Conservation (phyloP, 2,888 invertebrate genomes). For the Belgica antarctica region DNA sequence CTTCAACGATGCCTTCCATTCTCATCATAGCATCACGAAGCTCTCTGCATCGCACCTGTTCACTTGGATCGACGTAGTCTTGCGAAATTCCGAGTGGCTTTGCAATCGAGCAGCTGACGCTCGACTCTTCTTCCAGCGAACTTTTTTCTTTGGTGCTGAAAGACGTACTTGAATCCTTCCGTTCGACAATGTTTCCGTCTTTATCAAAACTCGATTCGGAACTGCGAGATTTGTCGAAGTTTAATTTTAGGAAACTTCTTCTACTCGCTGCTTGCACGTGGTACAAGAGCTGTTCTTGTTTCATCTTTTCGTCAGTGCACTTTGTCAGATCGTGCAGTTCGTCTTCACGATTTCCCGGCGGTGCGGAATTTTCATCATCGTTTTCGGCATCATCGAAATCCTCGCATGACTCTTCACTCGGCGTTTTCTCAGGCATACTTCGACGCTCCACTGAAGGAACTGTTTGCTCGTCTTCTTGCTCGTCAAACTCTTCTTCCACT, state of each 20-base stretch:
- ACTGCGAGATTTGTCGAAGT: constrained; percentile 72
- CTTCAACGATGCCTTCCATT: constrained; percentile 60
- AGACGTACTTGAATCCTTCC: constrained; percentile 57
- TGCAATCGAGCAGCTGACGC: constrained; percentile 76
- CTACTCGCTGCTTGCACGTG: constrained; percentile 55
- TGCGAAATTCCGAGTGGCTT: constrained; percentile 75
- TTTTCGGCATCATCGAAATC: constrained; percentile 64
- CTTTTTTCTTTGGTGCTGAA: constrained; percentile 61
- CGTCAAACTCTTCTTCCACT: constrained; percentile 54
- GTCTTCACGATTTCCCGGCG: constrained; percentile 57
- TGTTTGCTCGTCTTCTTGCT: constrained; percentile 49
- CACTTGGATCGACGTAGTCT: constrained; percentile 66
- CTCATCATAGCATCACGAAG: constrained; percentile 62
- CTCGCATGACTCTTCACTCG: constrained; percentile 68
- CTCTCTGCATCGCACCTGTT: constrained; percentile 57
- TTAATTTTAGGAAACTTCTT: constrained; percentile 63
- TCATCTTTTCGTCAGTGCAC: constrained; percentile 46
- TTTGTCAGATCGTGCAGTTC: constrained; percentile 48
- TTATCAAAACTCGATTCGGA: constrained; percentile 79
- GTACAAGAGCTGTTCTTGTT: constrained; percentile 34
- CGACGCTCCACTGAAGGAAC: constrained; percentile 50
- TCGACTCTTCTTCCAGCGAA: constrained; percentile 69
- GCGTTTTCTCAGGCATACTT: constrained; percentile 56
- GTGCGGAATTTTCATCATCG: constrained; percentile 62
- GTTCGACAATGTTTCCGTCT: constrained; percentile 59